Base-by-base conservation (phyloP, 1,140 invertebrate species). In the Trichogramma pretiosum region DNA sequence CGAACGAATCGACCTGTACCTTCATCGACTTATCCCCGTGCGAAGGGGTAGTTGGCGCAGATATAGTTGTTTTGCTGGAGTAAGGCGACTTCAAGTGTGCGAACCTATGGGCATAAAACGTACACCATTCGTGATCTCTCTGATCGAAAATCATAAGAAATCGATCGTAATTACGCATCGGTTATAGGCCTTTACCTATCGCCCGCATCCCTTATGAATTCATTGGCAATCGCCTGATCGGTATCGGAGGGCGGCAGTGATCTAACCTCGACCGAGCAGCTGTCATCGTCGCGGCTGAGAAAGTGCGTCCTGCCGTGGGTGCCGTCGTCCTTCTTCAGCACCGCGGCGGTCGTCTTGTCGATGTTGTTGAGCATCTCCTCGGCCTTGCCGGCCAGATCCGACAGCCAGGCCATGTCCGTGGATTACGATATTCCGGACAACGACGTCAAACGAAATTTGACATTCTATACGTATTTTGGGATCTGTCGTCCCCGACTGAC, bases 371-470 rank as follows among this genome's bases (percentile, higher is more conserved):
- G 65, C 26, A 91, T 77, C 63, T 84, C 79, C 65, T 91, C 89
- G 26, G 88, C 88, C 63, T 84, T 88, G 22, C 82, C 87, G 47
- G 87, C 87, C 32, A 91, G 73, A 54, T 81, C 87, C 48, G 80
- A 79, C 33, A 92, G 72, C 88, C 88, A 91, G 46, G 87, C 86
- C 88, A 90, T 92, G 28, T 41, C n/a, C n/a, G n/a, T n/a, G n/a
- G n/a, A n/a, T n/a, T n/a, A n/a, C n/a, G n/a, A n/a, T n/a, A n/a
- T n/a, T n/a, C n/a, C n/a, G n/a, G n/a, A n/a, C n/a, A n/a, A n/a
- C n/a, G n/a, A n/a, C n/a, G n/a, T n/a, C n/a, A n/a, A n/a, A n/a
- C n/a, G n/a, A n/a, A n/a, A n/a, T n/a, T n/a, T n/a, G n/a, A n/a
- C n/a, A n/a, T n/a, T n/a, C n/a, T n/a, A n/a, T n/a, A n/a, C n/a